Percentiles rank a stretch among this genome's conserved stretches.
Conservation (phyloP, 2,888 invertebrate species). For the Balanococcus diminutus region DNA sequence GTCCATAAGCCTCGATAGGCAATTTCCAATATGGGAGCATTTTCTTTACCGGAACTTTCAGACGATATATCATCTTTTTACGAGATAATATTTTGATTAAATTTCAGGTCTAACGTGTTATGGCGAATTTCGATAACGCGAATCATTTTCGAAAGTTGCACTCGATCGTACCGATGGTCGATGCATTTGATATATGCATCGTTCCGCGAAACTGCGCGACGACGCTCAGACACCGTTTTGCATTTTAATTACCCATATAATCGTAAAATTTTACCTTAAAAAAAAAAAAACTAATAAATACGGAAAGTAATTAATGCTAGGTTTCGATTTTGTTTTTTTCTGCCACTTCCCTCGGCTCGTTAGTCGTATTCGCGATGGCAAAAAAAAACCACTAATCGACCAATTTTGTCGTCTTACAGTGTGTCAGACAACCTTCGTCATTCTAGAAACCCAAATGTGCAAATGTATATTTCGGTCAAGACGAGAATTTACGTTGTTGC, state of each 20-base stretch:
- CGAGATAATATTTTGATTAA: neutral
- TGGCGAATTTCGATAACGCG: neutral
- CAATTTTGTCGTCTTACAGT: neutral
- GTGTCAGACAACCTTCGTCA: neutral
- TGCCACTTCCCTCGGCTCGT: neutral
- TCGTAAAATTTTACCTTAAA: neutral
- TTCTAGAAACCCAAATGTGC: neutral
- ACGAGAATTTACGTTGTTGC: neutral
- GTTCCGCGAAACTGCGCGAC: neutral
- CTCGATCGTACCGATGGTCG: neutral
- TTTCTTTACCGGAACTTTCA: neutral
- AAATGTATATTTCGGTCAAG: neutral
- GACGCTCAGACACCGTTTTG: neutral
- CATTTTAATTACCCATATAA: slow-evolving; percentile 23
- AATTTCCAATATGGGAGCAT: neutral
- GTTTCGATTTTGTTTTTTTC: slow-evolving; percentile 9
- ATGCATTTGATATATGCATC: neutral
- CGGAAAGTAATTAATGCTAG: slow-evolving; percentile 11
- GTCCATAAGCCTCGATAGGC: too few species aligned
- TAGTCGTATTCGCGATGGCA: neutral
- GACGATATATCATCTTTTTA: neutral
- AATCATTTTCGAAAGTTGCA: slow-evolving; percentile 23
- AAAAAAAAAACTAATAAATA: neutral
- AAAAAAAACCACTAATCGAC: neutral
- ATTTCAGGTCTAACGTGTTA: slow-evolving; percentile 23